Evolutionary conservation across 2,113 vertebrate species (phyloP).

Genomic region (Oenanthe melanoleuca): DNA sequence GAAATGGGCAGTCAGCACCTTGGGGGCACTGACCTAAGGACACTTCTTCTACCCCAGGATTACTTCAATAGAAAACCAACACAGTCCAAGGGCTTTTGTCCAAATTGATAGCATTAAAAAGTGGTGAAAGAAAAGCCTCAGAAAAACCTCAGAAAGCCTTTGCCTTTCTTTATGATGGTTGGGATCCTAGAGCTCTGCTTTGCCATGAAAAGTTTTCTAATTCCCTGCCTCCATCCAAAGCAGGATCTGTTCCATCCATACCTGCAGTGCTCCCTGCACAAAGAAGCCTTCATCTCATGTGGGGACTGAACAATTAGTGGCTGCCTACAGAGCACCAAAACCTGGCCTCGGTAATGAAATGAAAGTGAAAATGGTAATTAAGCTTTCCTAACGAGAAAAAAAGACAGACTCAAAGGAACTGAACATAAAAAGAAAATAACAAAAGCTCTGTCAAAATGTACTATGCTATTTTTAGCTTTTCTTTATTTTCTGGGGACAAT

Average conservation of each 20-base stretch:
- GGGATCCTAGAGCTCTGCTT: neutral
- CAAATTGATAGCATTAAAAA: neutral
- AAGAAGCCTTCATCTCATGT: neutral
- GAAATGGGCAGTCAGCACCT: neutral
- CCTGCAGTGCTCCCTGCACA: neutral
- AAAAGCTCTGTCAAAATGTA: slow-evolving; percentile 43
- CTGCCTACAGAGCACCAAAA: slow-evolving; percentile 15
- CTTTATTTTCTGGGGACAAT: slow-evolving; percentile 13
- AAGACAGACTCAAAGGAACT: slow-evolving; percentile 7
- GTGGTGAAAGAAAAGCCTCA: neutral
- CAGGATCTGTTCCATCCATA: neutral
- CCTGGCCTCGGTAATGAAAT: neutral
- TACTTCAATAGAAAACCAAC: neutral
- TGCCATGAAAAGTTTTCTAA: neutral
- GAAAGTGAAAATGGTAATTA: slow-evolving; percentile 43
- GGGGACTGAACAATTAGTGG: neutral
- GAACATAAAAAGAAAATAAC: slow-evolving; percentile 39
- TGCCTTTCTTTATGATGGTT: neutral
- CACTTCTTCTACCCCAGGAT: neutral
- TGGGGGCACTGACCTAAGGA: neutral
- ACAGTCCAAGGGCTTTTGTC: neutral
- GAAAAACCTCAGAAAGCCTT: neutral
- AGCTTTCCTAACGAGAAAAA: neutral
- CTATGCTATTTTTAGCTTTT: neutral
- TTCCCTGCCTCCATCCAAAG: neutral